Conservation (phyloP, 2,113 vertebrate genomes). For the Mormoops blainvillei region DNA sequence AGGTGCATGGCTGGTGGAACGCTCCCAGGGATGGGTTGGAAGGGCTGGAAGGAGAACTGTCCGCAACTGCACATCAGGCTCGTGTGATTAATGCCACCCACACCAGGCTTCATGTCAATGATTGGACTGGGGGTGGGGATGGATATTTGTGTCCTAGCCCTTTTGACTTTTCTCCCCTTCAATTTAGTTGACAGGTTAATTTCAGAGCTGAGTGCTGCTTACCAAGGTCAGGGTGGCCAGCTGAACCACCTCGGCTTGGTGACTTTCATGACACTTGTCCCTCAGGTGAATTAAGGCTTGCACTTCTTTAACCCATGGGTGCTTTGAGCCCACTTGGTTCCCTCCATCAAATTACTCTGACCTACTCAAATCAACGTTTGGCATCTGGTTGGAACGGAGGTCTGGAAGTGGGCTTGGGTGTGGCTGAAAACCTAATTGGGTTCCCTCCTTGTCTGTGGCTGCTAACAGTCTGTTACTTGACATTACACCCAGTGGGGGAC, state of each 20-base stretch:
- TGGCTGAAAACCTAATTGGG: background rate
- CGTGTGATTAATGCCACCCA: constrained; percentile 37
- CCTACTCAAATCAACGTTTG: background rate
- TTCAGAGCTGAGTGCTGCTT: constrained; percentile 24
- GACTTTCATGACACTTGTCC: background rate
- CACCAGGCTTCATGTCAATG: constrained; percentile 18
- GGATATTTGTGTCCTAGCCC: background rate
- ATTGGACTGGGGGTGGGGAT: background rate
- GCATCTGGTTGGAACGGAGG: background rate
- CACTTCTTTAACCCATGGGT: background rate
- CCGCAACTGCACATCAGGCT: constrained; percentile 35
- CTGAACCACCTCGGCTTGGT: background rate
- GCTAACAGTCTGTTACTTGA: background rate
- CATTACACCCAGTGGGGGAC: background rate
- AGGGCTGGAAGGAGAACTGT: constrained; percentile 38
- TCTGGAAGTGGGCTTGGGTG: background rate
- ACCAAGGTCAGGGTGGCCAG: constrained; percentile 16
- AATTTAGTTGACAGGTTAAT: constrained; percentile 51
- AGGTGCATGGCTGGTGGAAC: constrained; percentile 64
- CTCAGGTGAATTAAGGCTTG: background rate
- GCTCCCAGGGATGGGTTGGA: constrained; percentile 58
- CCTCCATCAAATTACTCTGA: background rate
- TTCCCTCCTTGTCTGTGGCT: background rate
- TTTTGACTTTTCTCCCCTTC: constrained; percentile 44
- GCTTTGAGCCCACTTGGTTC: background rate